Conservation (phyloP, 2,113 vertebrate genomes). For the Trichechus manatus region DNA sequence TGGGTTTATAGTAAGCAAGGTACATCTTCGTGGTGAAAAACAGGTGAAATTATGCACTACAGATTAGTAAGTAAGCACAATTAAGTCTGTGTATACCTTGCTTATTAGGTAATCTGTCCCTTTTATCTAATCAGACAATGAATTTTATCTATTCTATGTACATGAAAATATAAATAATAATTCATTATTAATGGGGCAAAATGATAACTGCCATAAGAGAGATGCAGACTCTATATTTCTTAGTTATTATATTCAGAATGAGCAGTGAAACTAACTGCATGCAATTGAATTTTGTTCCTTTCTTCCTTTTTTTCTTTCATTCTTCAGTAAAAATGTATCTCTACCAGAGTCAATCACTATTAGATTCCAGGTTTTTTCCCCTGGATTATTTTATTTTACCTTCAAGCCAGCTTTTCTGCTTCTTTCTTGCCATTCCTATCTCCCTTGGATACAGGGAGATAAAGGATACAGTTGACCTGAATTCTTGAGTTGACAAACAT, state of each 20-base stretch:
- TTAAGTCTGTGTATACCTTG: too few species aligned
- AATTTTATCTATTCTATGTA: too few species aligned
- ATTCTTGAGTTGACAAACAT: neutral
- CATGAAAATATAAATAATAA: too few species aligned
- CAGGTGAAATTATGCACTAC: too few species aligned
- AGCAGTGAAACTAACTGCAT: conserved; percentile 4
- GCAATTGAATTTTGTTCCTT: neutral
- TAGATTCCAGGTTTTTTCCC: neutral
- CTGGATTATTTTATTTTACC: conserved; percentile 25
- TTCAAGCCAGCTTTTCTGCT: neutral
- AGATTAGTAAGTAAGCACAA: too few species aligned
- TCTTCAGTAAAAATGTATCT: neutral
- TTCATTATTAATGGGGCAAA: neutral
- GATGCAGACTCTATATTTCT: neutral
- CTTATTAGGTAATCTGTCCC: too few species aligned
- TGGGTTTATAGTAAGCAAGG: too few species aligned
- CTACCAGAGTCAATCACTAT: neutral
- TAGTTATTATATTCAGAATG: neutral
- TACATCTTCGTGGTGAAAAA: too few species aligned
- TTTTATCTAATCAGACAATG: too few species aligned
- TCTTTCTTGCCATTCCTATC: neutral
- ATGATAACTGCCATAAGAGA: neutral
- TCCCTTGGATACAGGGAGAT: neutral
- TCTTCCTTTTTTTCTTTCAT: neutral
- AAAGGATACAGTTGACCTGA: neutral